Evolutionary conservation across 2,113 vertebrate species (phyloP), one percentile per base, ranked within the genome.

Genomic region (Engystomops pustulosus): DNA sequence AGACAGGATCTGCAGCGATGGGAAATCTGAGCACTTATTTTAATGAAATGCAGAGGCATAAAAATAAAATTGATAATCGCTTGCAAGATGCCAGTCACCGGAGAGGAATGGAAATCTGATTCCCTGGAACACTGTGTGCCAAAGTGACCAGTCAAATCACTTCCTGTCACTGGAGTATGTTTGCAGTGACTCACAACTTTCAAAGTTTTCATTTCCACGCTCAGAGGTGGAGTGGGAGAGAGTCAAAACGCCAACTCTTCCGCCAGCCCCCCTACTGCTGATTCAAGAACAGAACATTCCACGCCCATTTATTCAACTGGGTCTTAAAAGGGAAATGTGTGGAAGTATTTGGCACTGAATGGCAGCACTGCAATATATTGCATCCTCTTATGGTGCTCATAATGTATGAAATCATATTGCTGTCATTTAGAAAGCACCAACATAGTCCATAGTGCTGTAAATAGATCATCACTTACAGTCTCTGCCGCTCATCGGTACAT

Each of bases 241-340:
- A 34, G 41, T 41, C 23, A 14, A 55, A 65, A 23, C 49, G 11
- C 9, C 49, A 11, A 79, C 75, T 25, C 45, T 32, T 3, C 45
- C 44, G 15, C 4, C 3, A 10, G 41, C 70, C 72, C 23, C 60
- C 27, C 75, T 58, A 4, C 6, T 71, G 51, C 77, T 71, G 87
- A 87, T 72, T 86, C 51, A 67, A 15, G 32, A 30, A 34, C 44
- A 30, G 44, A 51, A 25, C 15, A 47, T 67, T 53, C 27, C 58
- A 25, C 53, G 11, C 70, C 25, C 49, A 18, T 47, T 53, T 9
- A 69, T 44, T 55, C 18, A 23, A 4, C 27, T 9, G 58, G 15
- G 58, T 23, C 82, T 87, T 85, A 79, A 87, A 75, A 87, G 79
- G 74, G 81, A 84, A 81, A 4, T 51, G 44, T 32, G 44, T 32